phyloP scores from a whole-genome alignment of 2,888 invertebrate genomes.

The Caenorhabditis zanzibari region DNA sequence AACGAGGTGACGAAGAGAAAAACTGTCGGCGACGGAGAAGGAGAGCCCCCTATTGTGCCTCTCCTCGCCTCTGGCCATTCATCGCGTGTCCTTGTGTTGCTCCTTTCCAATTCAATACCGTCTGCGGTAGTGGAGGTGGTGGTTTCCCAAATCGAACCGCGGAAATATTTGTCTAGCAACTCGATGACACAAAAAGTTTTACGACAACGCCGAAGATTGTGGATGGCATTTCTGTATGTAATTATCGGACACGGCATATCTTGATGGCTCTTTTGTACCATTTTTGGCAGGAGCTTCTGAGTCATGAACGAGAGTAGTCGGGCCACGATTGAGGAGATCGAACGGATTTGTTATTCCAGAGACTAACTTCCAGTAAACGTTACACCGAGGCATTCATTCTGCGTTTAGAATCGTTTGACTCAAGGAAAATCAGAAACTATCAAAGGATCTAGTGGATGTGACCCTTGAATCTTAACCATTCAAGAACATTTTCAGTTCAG shows the following conservation, averaged over 20 bases:
- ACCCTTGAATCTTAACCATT: too few relatives aligned
- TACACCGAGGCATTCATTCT: too few relatives aligned
- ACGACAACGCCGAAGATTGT: slow-evolving; percentile 54
- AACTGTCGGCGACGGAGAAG: slow-evolving; percentile 44
- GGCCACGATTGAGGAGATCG: too few relatives aligned
- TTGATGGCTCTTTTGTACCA: neutral
- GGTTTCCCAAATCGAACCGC: slow-evolving; percentile 57
- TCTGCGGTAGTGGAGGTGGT: slow-evolving; percentile 55
- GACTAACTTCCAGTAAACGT: too few relatives aligned
- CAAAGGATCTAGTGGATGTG: too few relatives aligned
- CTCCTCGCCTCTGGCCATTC: slow-evolving; percentile 44
- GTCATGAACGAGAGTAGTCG: too few relatives aligned
- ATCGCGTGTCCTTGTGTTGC: slow-evolving; percentile 61
- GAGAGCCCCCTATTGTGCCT: slow-evolving; percentile 58
- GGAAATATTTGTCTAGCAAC: slow-evolving; percentile 65
- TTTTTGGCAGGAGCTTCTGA: too few relatives aligned
- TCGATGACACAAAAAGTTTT: slow-evolving; percentile 66
- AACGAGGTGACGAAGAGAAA: slow-evolving; percentile 16
- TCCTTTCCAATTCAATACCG: slow-evolving; percentile 60
- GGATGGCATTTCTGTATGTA: slow-evolving; percentile 44
- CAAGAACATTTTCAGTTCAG: too few relatives aligned
- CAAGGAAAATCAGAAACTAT: too few relatives aligned
- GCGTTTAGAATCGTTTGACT: too few relatives aligned
- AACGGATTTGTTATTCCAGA: too few relatives aligned
- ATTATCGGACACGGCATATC: slow-evolving; percentile 34